phyloP scores from a whole-genome alignment of 2,113 vertebrate genomes.

The Gavialis gangeticus region DNA sequence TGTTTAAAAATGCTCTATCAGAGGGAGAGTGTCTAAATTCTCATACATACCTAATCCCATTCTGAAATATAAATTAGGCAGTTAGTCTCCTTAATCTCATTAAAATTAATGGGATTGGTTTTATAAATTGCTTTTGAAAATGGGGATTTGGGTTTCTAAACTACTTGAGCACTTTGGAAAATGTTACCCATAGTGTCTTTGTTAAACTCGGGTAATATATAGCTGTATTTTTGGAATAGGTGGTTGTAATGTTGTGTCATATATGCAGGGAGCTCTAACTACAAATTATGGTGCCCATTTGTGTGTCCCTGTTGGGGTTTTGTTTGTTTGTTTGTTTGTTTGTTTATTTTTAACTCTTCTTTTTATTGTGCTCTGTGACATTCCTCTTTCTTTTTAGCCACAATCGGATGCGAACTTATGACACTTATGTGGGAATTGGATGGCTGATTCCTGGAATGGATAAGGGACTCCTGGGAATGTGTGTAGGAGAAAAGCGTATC shows the following conservation, averaged over 20 bases:
- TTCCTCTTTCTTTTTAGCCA: constrained; percentile 80
- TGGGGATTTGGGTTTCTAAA: neutral
- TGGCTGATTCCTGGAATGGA: constrained; percentile 99
- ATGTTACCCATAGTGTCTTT: neutral
- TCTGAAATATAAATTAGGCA: neutral
- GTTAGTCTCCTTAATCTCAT: neutral
- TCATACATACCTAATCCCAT: neutral
- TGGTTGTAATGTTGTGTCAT: neutral
- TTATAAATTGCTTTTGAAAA: neutral
- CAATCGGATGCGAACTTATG: constrained; percentile 94
- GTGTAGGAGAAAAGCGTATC: constrained; percentile 92
- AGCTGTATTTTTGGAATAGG: neutral
- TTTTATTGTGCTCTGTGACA: neutral
- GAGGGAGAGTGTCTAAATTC: neutral
- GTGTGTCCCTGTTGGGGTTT: neutral
- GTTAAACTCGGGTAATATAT: neutral
- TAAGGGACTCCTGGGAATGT: constrained; percentile 96
- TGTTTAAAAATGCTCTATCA: neutral
- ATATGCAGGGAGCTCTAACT: neutral
- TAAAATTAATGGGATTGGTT: neutral
- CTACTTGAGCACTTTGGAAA: neutral
- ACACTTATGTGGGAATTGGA: constrained; percentile 97
- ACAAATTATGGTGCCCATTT: neutral
- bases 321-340: neutral
- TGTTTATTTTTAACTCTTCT: neutral